Conservation (phyloP, 1,140 invertebrate species). For the Maconellicoccus hirsutus region DNA sequence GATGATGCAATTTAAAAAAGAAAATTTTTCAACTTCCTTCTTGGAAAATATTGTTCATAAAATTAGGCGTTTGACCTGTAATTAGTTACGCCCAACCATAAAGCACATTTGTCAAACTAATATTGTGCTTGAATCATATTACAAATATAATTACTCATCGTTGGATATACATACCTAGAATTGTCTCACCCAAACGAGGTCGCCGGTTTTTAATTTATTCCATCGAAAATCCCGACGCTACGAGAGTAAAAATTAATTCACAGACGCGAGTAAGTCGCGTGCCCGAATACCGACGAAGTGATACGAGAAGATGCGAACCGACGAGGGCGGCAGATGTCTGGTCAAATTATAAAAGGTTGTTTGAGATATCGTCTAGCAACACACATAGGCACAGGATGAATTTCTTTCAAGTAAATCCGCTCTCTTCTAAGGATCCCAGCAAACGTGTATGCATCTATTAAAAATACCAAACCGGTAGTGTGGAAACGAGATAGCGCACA, state of each 20-base stretch:
- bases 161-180: background rate
- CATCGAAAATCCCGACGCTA: background rate
- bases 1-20: background rate
- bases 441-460: background rate
- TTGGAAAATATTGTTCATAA: background rate
- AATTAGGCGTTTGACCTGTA: background rate
- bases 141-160: background rate
- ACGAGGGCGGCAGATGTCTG: conserved; percentile 19
- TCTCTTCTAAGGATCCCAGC: background rate
- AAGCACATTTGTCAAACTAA: background rate
- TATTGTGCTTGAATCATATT: background rate
- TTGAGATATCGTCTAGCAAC: conserved; percentile 11
- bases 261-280: conserved; percentile 13
- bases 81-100: background rate
- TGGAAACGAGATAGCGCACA: background rate
- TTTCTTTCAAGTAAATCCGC: conserved; percentile 13
- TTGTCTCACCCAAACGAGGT: too few species aligned
- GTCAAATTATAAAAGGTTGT: conserved; percentile 22
- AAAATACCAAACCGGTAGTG: background rate
- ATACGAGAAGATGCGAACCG: background rate
- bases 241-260: conserved; percentile 4
- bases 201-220: too few species aligned
- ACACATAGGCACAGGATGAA: conserved; percentile 10
- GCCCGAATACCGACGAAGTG: background rate
- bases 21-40: background rate